Percentiles rank a stretch among this genome's conserved stretches.
phyloP scores from a whole-genome alignment of 2,797 vertebrate species.

The Denticeps clupeoides region DNA sequence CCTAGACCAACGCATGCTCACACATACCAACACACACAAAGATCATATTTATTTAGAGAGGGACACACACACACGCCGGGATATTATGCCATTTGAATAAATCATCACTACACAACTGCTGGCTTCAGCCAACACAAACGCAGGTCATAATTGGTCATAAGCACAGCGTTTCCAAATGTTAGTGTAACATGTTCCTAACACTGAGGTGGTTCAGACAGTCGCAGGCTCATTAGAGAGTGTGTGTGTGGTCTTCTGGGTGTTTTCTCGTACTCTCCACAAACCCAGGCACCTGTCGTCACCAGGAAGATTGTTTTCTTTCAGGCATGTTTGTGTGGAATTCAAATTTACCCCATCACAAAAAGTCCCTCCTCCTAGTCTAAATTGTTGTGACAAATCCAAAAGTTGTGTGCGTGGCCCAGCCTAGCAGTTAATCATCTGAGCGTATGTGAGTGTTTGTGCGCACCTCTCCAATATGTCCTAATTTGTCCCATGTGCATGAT shows the following conservation, averaged over 20 bases:
- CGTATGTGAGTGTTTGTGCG: background rate
- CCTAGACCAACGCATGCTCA: background rate
- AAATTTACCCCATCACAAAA: conserved; percentile 2
- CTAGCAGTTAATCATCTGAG: conserved; percentile 5
- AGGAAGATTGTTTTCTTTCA: conserved; percentile 31
- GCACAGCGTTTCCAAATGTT: conserved; percentile 48
- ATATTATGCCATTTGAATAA: conserved; percentile 35
- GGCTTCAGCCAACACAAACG: conserved; percentile 37
- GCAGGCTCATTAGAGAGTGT: conserved; percentile 24
- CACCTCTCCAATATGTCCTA: conserved; percentile 21
- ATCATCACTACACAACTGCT: conserved; percentile 37
- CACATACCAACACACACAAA: background rate
- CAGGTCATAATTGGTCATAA: conserved; percentile 39
- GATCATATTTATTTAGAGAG: background rate
- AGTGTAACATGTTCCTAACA: conserved; percentile 38
- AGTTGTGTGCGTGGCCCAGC: conserved; percentile 1
- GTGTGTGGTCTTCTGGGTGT: conserved; percentile 35
- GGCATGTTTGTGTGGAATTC: background rate
- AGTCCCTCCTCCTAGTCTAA: background rate
- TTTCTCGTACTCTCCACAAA: conserved; percentile 33
- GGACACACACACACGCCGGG: conserved; percentile 8
- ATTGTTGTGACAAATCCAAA: background rate
- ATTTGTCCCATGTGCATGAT: conserved; percentile 37
- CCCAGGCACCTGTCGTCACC: conserved; percentile 44
- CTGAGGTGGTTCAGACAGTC: conserved; percentile 28